Percentiles rank a stretch among this genome's conserved stretches.
phyloP scores from a whole-genome alignment of 1,140 invertebrate genomes.

The Venturia canescens region DNA sequence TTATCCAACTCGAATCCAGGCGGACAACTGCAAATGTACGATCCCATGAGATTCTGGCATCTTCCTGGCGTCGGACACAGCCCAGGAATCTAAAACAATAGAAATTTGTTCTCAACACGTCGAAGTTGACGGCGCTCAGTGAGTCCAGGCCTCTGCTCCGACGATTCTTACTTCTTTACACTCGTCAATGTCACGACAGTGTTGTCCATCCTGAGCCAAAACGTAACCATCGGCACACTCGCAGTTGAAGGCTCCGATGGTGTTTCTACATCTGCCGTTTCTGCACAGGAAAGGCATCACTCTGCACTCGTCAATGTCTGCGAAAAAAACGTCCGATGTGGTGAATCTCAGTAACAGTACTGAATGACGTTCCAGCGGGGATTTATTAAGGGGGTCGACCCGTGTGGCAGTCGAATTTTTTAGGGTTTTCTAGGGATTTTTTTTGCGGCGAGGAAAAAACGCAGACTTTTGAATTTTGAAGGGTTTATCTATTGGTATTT shows the following conservation, averaged over 20 bases:
- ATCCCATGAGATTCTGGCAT: conserved; percentile 85
- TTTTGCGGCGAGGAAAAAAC: too few species aligned
- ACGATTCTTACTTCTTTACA: conserved; percentile 79
- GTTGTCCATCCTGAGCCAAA: conserved; percentile 81
- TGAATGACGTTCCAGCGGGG: too few species aligned
- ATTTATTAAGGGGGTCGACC: too few species aligned
- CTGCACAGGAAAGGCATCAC: conserved; percentile 88
- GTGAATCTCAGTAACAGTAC: too few species aligned
- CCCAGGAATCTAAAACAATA: conserved; percentile 75
- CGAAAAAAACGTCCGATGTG: conserved; percentile 54
- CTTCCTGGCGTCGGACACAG: conserved; percentile 81
- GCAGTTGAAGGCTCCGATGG: conserved; percentile 88
- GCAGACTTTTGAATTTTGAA: too few species aligned
- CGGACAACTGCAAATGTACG: conserved; percentile 82
- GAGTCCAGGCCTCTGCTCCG: not conserved
- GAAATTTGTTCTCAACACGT: too few species aligned
- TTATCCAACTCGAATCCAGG: conserved; percentile 82
- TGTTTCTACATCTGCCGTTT: conserved; percentile 89
- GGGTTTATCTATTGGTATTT: too few species aligned
- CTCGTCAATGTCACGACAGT: conserved; percentile 85
- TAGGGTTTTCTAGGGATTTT: too few species aligned
- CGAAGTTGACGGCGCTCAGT: too few species aligned
- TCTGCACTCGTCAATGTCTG: conserved; percentile 91
- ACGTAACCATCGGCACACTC: conserved; percentile 89
- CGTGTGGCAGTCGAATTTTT: too few species aligned